A percentile compares a stretch with the other conserved stretches of the same genome.
These are phyloP conservation scores for Avahi laniger DNA, from an alignment of 2,797 vertebrate species.

Conservation along the genomic window DNA sequence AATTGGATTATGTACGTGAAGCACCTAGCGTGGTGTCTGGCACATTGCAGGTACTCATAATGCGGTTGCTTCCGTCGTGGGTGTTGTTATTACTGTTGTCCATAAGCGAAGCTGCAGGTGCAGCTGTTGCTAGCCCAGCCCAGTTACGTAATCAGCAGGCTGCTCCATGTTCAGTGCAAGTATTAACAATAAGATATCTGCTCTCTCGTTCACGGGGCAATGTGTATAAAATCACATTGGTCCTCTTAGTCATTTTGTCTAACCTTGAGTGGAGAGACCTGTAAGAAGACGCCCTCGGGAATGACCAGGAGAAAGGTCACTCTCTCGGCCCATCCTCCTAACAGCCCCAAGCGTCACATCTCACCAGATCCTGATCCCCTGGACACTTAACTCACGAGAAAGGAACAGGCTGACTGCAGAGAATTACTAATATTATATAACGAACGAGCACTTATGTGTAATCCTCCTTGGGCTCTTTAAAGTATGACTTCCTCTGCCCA, in stretches of 20 bases:
- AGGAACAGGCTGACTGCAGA: not conserved
- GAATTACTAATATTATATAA: not conserved
- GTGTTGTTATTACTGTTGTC: not conserved
- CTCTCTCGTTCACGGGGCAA: not conserved
- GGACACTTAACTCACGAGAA: not conserved
- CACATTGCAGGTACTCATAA: not conserved
- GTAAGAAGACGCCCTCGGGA: not conserved
- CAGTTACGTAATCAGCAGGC: not conserved
- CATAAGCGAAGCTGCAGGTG: not conserved
- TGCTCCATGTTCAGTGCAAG: not conserved
- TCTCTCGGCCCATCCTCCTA: not conserved
- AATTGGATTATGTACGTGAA: not conserved
- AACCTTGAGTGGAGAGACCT: not conserved
- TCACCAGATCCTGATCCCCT: not conserved
- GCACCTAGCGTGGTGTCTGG: not conserved
- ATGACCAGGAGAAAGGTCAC: not conserved
- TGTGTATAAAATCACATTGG: not conserved
- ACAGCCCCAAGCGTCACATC: not conserved
- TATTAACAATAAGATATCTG: not conserved
- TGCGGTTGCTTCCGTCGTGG: no score
- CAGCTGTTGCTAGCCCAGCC: not conserved
- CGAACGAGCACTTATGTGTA: not conserved
- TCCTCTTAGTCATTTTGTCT: not conserved
- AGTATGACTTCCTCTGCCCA: not conserved
- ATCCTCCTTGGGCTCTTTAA: not conserved